These are phyloP conservation scores for Microtus oregoni DNA, from an alignment of 2,113 vertebrate species.

Conservation along the genomic window DNA sequence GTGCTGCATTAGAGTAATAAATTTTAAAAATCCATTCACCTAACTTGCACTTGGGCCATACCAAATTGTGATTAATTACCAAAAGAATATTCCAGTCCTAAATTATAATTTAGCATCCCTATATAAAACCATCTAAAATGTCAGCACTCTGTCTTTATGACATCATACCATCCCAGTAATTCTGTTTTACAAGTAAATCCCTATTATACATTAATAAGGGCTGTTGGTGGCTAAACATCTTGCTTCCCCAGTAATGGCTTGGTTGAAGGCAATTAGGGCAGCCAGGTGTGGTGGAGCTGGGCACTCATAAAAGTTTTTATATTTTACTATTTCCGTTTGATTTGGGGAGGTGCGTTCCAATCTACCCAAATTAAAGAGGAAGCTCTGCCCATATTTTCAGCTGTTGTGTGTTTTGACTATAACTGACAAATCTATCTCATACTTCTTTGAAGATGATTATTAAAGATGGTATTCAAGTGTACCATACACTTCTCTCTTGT, in stretches of 20 bases:
- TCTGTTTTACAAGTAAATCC: slow-evolving; percentile 92
- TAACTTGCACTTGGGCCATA: slow-evolving; percentile 74
- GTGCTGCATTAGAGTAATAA: slow-evolving; percentile 70
- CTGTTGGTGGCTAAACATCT: slow-evolving; percentile 90
- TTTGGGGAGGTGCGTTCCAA: slow-evolving; percentile 90
- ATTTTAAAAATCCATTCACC: slow-evolving; percentile 14
- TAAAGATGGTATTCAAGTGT: slow-evolving; percentile 53
- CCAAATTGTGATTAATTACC: slow-evolving; percentile 86
- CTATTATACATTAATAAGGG: slow-evolving; percentile 91
- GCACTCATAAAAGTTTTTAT: slow-evolving; percentile 94
- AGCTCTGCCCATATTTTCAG: slow-evolving; percentile 88
- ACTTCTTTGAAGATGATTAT: slow-evolving; percentile 58
- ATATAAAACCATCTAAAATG: slow-evolving; percentile 90
- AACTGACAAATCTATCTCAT: slow-evolving; percentile 65
- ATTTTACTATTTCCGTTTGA: slow-evolving; percentile 97
- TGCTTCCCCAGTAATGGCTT: slow-evolving; percentile 89
- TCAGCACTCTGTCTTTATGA: slow-evolving; percentile 91
- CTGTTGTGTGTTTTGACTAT: slow-evolving; percentile 83
- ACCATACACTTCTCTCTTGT: slow-evolving; percentile 41
- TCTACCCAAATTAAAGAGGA: slow-evolving; percentile 91
- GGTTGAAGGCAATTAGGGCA: slow-evolving; percentile 94
- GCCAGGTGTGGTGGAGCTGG: slow-evolving; percentile 95
- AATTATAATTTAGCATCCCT: slow-evolving; percentile 86
- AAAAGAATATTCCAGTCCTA: slow-evolving; percentile 85
- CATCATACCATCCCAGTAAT: slow-evolving; percentile 89